Base-by-base conservation (phyloP, 2,113 vertebrate genomes). In the Pelodiscus sinensis region DNA sequence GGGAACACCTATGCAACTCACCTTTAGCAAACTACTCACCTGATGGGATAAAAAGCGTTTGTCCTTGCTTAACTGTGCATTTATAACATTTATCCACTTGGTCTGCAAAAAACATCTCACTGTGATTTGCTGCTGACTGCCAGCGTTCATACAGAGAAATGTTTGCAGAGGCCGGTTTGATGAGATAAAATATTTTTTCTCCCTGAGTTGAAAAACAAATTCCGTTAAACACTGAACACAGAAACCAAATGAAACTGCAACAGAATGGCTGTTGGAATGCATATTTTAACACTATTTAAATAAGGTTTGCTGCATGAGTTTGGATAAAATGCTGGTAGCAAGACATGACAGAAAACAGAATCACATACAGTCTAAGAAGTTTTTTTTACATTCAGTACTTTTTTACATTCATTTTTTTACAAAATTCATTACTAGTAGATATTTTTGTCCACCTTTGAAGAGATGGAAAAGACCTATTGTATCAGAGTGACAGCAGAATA, bases 71-170 rank as follows among this genome's bases (percentile, higher is more conserved):
- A 82, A 99, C 97, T 3, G 97, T 99, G 96, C 99, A 99, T 87
- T 99, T 99, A 97, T 99, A 99, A 97, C 99, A 99, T 95, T 99
- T 99, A 97, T 99, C 99, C 96, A 99, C 99, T 97, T 99, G 99
- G 97, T 99, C 99, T 2, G 99, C 99, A 90, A 99, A 99, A 97
- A 99, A 99, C 99, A 99, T 99, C 96, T 99, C 99, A 0, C 98
- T 99, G 97, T 99, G 99, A 98, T 99, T 99, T 87, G 99, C 98
- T 62, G 99, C 99, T 0, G 99, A 99, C 56, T 98, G 99, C 99
- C 99, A 99, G 91, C 99, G 99, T 95, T 99, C 99, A 5, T 99
- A 99, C 25, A 99, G 97, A 78, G 99, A 99, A 95, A 99, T 98
- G 97, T 99, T 99, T 93, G 99, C 99, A 5, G 99, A 99, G 31